Base-by-base conservation (phyloP, 2,113 vertebrate genomes). In the Centropristis striata region DNA sequence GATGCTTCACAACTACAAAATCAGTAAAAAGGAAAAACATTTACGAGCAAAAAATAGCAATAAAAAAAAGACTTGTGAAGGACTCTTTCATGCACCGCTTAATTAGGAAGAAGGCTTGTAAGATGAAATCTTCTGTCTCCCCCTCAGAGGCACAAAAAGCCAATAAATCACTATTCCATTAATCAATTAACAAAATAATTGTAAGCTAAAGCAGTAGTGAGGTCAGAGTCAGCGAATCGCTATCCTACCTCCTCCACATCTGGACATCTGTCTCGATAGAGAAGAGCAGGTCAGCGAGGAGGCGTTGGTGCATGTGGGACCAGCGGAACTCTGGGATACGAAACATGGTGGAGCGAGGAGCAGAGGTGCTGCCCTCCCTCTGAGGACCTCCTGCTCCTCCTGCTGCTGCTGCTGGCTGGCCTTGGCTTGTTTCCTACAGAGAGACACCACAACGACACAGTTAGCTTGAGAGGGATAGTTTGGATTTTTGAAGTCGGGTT, bases 231-330 rank as follows among this genome's bases (percentile, higher is more conserved):
- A 28, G 63, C 5, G 0, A 5, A 27, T 53, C 23, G 46, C 50
- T 4, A 4, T 11, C 55, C 49, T 54, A 99, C 98, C 98, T 99
- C 93, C 98, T 96, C 98, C 98, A 99, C 96, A 98, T 98, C 86
- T 99, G 98, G 82, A 99, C 95, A 44, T 99, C 98, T 10, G 98
- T 99, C 92, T 99, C 98, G 36, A 99, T 97, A 27, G 98, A 97
- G 92, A 99, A 99, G 2, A 99, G 96, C 18, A 99, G 90, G 92
- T 99, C 98, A 8, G 97, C 98, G 64, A 99, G 97, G 89, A 99
- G 95, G 71, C 98, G 97, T 37, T 99, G 98, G 80, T 99, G 98
- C 97, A 99, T 98, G 64, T 94, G 93, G 8, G 98, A 99, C 98
- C 98, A 99, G 75, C 76, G 95, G 88, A 99, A 99, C 80, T 99